Evolutionary conservation across 1,140 invertebrate genomes (phyloP).

Genomic region (silkworm (Bombyx mori)): DNA sequence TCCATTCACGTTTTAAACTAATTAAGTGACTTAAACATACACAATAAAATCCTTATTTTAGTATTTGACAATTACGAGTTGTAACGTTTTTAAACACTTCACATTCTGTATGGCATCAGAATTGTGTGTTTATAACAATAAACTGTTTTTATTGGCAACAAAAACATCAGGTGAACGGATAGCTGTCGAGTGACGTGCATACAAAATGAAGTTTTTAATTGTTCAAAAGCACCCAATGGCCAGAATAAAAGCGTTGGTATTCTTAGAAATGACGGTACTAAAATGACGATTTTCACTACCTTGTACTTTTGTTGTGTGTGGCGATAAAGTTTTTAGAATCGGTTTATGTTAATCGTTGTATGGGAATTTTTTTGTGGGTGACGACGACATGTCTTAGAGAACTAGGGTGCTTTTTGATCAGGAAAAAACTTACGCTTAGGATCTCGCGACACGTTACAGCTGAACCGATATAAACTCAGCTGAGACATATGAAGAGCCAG

Average conservation of each 20-base stretch:
- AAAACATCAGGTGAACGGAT: conserved; percentile 40
- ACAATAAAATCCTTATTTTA: conserved; percentile 46
- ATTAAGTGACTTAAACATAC: conserved; percentile 37
- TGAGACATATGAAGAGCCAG: too few species aligned
- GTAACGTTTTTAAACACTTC: conserved; percentile 33
- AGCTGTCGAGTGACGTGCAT: conserved; percentile 33
- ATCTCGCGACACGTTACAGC: too few species aligned
- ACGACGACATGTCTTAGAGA: too few species aligned
- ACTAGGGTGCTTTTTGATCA: too few species aligned
- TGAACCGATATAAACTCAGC: too few species aligned
- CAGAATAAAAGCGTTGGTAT: conserved; percentile 50
- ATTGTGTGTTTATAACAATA: conserved; percentile 39
- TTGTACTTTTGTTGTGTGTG: conserved; percentile 6
- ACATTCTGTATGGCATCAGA: conserved; percentile 36
- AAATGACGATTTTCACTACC: conserved; percentile 20
- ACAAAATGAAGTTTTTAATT: conserved; percentile 60
- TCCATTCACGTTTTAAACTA: conserved; percentile 31
- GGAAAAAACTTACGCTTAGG: too few species aligned
- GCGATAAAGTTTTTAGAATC: conserved; percentile 5
- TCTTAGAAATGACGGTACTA: conserved; percentile 32
- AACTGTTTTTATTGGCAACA: conserved; percentile 57
- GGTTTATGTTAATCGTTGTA: too few species aligned
- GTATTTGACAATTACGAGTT: conserved; percentile 34
- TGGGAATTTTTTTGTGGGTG: too few species aligned
- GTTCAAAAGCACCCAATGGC: conserved; percentile 25